phyloP scores from a whole-genome alignment of 1,140 invertebrate species.

The Gryon sp. region DNA sequence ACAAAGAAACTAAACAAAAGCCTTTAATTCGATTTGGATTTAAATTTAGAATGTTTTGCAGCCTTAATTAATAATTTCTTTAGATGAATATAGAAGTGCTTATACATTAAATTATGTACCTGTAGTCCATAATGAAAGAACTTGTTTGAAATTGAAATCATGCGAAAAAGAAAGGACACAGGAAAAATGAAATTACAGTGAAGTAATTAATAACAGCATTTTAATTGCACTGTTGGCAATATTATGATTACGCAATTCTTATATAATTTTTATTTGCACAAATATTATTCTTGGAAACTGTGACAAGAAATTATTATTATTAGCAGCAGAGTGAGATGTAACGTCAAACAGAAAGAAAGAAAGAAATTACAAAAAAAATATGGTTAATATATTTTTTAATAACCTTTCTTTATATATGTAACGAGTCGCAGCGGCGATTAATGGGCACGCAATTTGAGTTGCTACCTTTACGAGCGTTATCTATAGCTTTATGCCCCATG shows the following conservation, averaged over 20 bases:
- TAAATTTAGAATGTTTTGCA: too few species aligned
- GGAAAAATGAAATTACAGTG: background rate
- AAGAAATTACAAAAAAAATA: conserved; percentile 27
- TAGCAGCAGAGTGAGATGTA: conserved; percentile 24
- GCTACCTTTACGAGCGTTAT: conserved; percentile 54
- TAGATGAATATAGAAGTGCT: too few species aligned
- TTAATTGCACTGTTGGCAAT: conserved; percentile 4
- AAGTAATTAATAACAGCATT: background rate
- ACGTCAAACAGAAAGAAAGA: background rate
- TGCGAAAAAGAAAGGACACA: background rate
- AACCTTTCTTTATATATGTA: conserved; percentile 17
- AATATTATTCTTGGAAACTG: conserved; percentile 13
- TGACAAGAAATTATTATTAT: conserved; percentile 31
- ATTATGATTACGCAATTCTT: conserved; percentile 2
- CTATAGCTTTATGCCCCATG: conserved; percentile 52
- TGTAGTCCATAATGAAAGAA: too few species aligned
- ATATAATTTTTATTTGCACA: conserved; percentile 9
- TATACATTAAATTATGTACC: too few species aligned
- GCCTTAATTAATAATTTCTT: too few species aligned
- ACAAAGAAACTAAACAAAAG: too few species aligned
- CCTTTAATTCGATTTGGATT: too few species aligned
- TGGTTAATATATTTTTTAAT: conserved; percentile 19
- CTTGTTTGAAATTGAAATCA: background rate
- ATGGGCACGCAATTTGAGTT: conserved; percentile 45
- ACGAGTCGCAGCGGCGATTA: conserved; percentile 37